Base-by-base conservation (phyloP, 2,888 invertebrate species). In the Osedax frankpressi region DNA sequence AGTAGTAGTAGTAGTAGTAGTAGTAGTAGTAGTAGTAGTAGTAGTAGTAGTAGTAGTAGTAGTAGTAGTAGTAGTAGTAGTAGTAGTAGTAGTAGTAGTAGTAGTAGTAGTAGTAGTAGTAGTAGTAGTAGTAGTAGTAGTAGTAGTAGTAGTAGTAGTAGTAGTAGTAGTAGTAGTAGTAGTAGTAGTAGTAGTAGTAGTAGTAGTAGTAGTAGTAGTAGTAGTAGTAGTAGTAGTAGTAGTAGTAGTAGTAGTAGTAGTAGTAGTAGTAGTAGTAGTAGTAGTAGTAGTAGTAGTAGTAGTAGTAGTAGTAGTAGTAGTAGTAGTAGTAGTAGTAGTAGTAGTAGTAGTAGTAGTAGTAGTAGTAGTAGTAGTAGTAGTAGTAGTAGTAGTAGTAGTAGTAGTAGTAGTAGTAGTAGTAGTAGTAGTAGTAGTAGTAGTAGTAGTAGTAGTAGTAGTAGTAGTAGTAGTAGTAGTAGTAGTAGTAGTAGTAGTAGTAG, bases 281-380 rank as follows among this genome's bases (percentile, higher is more conserved):
- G 44, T 44, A 44, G 44, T 44, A 44, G 44, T 44, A 44, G 44
- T 44, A 44, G 44, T 44, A 44, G 44, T 65, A 25, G 65, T 65
- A 65, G 65, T 65, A 65, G 65, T 65, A 65, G 65, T 65, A 65
- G 65, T 65, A 65, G 65, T 65, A 11, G 65, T 65, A 25, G 65
- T 65, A 65, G 65, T 65, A 65, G 3, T 65, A 65, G 65, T 65
- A 65, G 26, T 65, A 65, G 65, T 65, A 65, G 65, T 65, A 65
- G 65, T 65, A 65, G 65, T 65, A 65, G 65, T 65, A 65, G 65
- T 65, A 65, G 65, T 65, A 65, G 65, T 65, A 65, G 65, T 65
- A 65, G 65, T 65, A 65, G 65, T 65, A 65, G 65, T 65, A 65
- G 65, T 65, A 65, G 65, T 65, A 25, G 65, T 65, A 65, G 65